These are phyloP conservation scores for Epicampocera succincta DNA, from an alignment of 2,888 invertebrate genomes.

Conservation along the genomic window DNA sequence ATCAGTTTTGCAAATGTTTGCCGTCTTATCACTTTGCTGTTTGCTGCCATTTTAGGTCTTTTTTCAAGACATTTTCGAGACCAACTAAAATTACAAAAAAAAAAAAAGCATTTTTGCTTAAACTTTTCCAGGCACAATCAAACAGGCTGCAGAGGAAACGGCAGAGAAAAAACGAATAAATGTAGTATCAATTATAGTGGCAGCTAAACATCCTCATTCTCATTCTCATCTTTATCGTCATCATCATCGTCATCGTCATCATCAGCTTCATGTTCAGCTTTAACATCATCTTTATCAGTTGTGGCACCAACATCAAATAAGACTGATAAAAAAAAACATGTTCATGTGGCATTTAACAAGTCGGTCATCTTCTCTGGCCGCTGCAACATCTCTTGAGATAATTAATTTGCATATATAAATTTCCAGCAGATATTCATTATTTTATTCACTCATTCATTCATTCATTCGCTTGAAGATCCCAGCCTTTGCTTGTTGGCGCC, in stretches of 20 bases:
- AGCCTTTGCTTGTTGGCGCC: neutral
- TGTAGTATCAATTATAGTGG: slow-evolving; percentile 10
- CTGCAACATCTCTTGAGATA: slow-evolving; percentile 55
- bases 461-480: neutral
- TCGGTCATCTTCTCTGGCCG: slow-evolving; percentile 33
- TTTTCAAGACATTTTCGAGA: no score
- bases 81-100: no score
- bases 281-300: slow-evolving; percentile 50
- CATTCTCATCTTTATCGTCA: slow-evolving; percentile 48
- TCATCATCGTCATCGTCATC: slow-evolving; percentile 48
- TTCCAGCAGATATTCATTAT: neutral
- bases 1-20: neutral
- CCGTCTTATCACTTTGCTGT: neutral
- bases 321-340: slow-evolving; percentile 26
- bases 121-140: slow-evolving; percentile 41
- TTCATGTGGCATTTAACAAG: slow-evolving; percentile 42
- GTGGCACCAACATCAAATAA: slow-evolving; percentile 39
- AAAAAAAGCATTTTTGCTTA: neutral
- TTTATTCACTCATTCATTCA: neutral
- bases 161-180: slow-evolving; percentile 3
- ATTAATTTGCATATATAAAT: slow-evolving; percentile 8
- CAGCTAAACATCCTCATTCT: slow-evolving; percentile 31
- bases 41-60: neutral
- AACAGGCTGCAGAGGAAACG: slow-evolving; percentile 41
- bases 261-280: slow-evolving; percentile 8